These are phyloP conservation scores for Eledone cirrhosa DNA, from an alignment of 2,888 invertebrate species.

Conservation along the genomic window DNA sequence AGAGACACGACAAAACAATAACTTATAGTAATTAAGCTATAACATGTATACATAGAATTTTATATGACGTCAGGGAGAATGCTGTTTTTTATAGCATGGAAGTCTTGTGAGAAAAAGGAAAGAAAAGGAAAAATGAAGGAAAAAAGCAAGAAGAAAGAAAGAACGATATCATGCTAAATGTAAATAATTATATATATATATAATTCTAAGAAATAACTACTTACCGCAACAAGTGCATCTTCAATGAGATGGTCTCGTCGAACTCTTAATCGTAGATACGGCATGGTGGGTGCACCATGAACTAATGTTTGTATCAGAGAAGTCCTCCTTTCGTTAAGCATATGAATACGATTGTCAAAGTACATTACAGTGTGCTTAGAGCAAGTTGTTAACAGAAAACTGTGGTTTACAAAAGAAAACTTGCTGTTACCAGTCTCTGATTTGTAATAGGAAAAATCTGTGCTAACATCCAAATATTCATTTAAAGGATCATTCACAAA, in stretches of 20 bases:
- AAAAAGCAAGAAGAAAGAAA: neutral
- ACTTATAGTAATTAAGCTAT: no score
- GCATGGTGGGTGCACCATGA: constrained; percentile 74
- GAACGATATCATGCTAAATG: neutral
- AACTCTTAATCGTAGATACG: constrained; percentile 77
- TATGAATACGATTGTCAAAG: constrained; percentile 92
- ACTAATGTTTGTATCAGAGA: constrained; percentile 85
- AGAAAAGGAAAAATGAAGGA: no score
- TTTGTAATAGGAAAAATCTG: constrained; percentile 90
- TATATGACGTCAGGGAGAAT: no score
- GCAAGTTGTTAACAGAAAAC: constrained; percentile 89
- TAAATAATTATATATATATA: neutral
- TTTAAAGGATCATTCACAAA: constrained; percentile 95
- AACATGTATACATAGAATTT: no score
- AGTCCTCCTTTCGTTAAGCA: constrained; percentile 90
- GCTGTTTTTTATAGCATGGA: no score
- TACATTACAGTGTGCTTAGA: constrained; percentile 91
- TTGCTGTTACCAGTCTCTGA: constrained; percentile 67
- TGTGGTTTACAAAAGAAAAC: constrained; percentile 85
- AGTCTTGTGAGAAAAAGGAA: no score
- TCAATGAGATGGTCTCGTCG: constrained; percentile 87
- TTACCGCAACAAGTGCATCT: constrained; percentile 88
- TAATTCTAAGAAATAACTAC: constrained; percentile 34
- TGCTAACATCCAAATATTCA: constrained; percentile 92
- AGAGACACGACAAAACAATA: no score